These are phyloP conservation scores for Ferrisia virgata DNA, from an alignment of 2,888 invertebrate genomes.

Conservation along the genomic window DNA sequence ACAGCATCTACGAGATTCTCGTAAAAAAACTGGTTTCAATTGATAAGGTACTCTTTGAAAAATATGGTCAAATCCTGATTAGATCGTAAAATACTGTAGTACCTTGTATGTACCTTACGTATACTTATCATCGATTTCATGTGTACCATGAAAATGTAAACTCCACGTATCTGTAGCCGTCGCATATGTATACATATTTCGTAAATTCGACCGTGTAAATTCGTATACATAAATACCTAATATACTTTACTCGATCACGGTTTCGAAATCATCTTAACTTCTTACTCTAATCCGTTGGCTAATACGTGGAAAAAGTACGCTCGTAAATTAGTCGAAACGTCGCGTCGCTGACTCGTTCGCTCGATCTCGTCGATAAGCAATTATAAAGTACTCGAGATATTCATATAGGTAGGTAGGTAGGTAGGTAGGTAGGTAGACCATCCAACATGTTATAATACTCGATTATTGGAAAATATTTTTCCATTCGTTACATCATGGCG, in stretches of 20 bases:
- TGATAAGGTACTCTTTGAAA: background rate
- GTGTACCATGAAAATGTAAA: background rate
- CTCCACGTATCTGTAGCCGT: background rate
- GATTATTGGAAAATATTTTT: slow-evolving; percentile 9
- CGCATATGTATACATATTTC: no score
- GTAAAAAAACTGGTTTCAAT: background rate
- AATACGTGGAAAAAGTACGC: background rate
- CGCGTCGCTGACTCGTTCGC: no score
- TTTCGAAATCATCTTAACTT: background rate
- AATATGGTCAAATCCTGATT: background rate
- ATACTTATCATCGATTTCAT: background rate
- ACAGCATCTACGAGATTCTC: background rate
- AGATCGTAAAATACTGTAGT: background rate
- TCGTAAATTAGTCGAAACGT: background rate
- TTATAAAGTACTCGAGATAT: background rate
- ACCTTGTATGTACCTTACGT: no score
- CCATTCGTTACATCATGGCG: background rate
- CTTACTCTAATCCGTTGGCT: background rate
- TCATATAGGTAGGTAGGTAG: no score
- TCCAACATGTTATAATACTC: background rate
- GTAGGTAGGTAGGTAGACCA: no score
- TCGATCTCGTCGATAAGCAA: background rate
- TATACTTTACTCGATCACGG: background rate
- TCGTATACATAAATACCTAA: background rate
- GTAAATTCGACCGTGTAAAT: background rate